Conservation (phyloP, 1,140 invertebrate genomes). For the Dendroctonus valens region DNA sequence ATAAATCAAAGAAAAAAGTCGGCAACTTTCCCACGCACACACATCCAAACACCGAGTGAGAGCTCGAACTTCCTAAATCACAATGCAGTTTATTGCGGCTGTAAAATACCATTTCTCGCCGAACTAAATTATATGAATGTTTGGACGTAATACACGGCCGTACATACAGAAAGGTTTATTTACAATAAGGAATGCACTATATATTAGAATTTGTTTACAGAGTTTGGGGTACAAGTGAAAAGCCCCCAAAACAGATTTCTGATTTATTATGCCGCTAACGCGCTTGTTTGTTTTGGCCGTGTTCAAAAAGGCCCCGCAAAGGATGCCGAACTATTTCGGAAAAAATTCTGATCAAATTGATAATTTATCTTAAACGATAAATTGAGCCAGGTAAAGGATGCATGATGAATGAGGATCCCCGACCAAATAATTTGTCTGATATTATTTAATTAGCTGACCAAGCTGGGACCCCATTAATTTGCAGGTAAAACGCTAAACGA, state of each 20-base stretch:
- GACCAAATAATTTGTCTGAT: slow-evolving; percentile 23
- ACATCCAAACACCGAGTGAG: no score
- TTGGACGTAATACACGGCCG: no score
- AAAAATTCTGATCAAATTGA: slow-evolving; percentile 30
- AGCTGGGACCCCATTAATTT: slow-evolving; percentile 14
- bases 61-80: no score
- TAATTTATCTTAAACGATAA: slow-evolving; percentile 29
- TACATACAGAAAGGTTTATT: slow-evolving; percentile 13
- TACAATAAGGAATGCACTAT: slow-evolving; percentile 15
- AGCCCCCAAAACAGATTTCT: slow-evolving; percentile 7
- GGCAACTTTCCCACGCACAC: background rate
- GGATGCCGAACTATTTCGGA: slow-evolving; percentile 27
- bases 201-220: slow-evolving; percentile 18
- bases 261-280: slow-evolving; percentile 3
- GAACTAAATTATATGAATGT: no score
- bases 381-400: slow-evolving; percentile 26
- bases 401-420: slow-evolving; percentile 28
- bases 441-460: slow-evolving; percentile 28
- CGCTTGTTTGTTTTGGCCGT: slow-evolving; percentile 20
- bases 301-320: slow-evolving; percentile 5
- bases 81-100: no score
- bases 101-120: no score
- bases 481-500: slow-evolving; percentile 5
- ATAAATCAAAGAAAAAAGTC: background rate
- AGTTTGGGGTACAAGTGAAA: slow-evolving; percentile 3